Base-by-base conservation (phyloP, 2,888 invertebrate genomes). In the Toxonevra muliebris region DNA sequence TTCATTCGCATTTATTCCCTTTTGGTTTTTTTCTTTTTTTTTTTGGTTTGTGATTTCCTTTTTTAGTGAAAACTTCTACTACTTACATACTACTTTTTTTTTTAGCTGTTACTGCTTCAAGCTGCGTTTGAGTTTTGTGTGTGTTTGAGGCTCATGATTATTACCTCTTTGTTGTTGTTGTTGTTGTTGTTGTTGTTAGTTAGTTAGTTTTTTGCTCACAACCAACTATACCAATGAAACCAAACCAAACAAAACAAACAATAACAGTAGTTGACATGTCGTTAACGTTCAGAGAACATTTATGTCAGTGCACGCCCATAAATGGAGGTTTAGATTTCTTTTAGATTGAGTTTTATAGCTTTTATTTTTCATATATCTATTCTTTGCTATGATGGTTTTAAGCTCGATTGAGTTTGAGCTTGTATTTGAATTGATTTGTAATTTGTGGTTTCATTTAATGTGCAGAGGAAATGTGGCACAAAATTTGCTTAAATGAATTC, bases 221-320 rank as follows among this genome's bases (percentile, higher is more conserved):
- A 41, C 40, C 11, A 50, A 41, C 40, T 4, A 17, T 43, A n/a
- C n/a, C 11, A 11, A 9, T 7, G 11, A 20, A 13, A 59, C 20
- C 12, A 50, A 19, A 48, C 20, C 40, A 15, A 64, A 52, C 50
- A 30, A 64, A n/a, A 20, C 66, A 66, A 65, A 62, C 61, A 69
- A 65, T 68, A 68, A 66, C 68, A 68, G 68, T 70, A 57, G 65
- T 70, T 68, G 70, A 68, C 70, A 71, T 65, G 66, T 71, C 64
- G 66, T 69, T 68, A 68, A 68, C 64, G 70, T 68, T 42, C 53
- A 50, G 17, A 53, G 66, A 66, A 68, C 70, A 68, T 70, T 70
- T 66, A 58, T 68, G 70, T 70, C 65, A 30, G 62, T 55, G 55
- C 55, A 68, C 67, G 65, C 64, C 65, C 64, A 43, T 61, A 45